Evolutionary conservation across 2,797 vertebrate genomes (phyloP).

Genomic region (Gymnopithys bicolor): DNA sequence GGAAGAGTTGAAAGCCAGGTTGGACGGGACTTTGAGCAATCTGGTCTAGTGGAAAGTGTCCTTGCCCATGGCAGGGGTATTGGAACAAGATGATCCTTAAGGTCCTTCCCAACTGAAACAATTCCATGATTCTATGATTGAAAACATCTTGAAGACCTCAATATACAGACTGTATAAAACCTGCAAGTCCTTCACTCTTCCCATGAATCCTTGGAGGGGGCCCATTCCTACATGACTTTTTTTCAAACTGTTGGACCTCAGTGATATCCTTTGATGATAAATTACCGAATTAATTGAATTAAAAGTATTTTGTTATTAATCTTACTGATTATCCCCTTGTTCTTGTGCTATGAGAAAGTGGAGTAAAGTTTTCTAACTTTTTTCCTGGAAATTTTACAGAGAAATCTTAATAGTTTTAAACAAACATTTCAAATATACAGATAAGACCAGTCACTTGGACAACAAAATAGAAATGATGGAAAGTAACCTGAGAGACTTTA

Average conservation of each 20-base stretch:
- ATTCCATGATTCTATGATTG: neutral
- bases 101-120: neutral
- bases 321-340: neutral
- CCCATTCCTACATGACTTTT: neutral
- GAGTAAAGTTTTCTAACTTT: neutral
- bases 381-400: constrained; percentile 19
- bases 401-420: constrained; percentile 41
- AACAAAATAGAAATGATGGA: constrained; percentile 14
- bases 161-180: neutral
- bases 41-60: neutral
- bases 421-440: constrained; percentile 30
- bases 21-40: rapidly evolving
- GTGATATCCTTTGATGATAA: neutral
- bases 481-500: constrained; percentile 11
- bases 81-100: neutral
- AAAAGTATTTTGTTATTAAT: neutral
- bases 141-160: neutral
- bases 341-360: neutral
- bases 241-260: neutral
- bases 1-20: neutral
- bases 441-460: neutral
- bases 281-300: neutral
- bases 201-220: neutral
- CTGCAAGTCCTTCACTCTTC: neutral
- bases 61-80: neutral